Evolutionary conservation across 2,888 invertebrate genomes (phyloP), one percentile per base, ranked within the genome.

Genomic region (Nesidiocoris tenuis): DNA sequence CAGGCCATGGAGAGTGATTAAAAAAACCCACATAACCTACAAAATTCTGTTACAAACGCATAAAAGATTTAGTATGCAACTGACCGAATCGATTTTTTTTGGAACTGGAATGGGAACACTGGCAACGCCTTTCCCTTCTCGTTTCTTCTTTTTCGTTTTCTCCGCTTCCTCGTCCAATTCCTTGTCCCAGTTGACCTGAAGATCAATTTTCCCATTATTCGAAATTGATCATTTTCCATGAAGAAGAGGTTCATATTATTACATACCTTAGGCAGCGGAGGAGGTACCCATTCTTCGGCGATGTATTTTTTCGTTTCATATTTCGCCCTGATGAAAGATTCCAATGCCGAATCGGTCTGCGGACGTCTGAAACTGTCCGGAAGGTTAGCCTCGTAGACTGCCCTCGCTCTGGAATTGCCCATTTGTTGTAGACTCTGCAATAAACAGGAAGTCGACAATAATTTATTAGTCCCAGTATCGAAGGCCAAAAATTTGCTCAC

Each of bases 291-390:
- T 85, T 98, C 98, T 81, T 92, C 90, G n/a, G 98, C 98, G 82
- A 98, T 94, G 84, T 97, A 99, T 84, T 98, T 97, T 86, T 97
- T 98, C 83, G 95, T 94, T 84, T 99, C 99, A 84, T 99, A 99
- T 85, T 99, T 99, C 78, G 96, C 95, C 79, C 98, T 89, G 81
- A 99, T 96, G 85, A 99, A 99, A 74, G 92, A 91, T 84, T 99
- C 99, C 61, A 99, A 86, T 16, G 94, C 92, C 70, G 94, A 90
- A 84, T 97, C 97, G 78, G 91, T 94, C 84, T 96, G 98, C 1
- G 99, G 98, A 79, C 99, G 89, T 55, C 98, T 88, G 85, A 96
- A 98, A 81, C 93, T 93, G 82, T 98, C 97, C 0, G 97, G 97
- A 59, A 98, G 85, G 84, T 96, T 96, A 0, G 98, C 98, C 85